Conservation (phyloP, 2,888 invertebrate species). For the Lacanobia wlatinum region DNA sequence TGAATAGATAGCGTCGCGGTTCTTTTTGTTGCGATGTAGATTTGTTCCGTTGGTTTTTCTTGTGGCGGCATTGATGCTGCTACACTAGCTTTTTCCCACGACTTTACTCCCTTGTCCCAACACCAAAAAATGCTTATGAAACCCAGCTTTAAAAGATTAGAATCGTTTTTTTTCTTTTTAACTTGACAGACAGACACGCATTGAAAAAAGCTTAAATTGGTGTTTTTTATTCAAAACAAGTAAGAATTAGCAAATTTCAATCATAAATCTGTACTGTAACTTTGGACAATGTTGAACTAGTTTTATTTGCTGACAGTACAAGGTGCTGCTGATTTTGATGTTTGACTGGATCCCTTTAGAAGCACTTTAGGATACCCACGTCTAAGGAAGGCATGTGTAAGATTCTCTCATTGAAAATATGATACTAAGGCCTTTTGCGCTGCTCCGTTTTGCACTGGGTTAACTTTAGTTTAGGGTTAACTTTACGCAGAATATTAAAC, state of each 20-base stretch:
- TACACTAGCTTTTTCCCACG: neutral
- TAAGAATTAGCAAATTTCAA: neutral
- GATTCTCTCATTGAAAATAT: neutral
- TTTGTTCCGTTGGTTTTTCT: too few relatives aligned
- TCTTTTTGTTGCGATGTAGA: too few relatives aligned
- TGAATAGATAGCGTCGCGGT: too few relatives aligned
- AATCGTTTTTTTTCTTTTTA: too few relatives aligned
- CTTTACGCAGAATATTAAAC: too few relatives aligned
- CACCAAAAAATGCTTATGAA: too few relatives aligned
- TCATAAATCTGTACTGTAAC: neutral
- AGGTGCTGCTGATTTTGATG: conserved; percentile 1
- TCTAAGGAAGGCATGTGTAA: neutral
- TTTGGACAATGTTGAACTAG: neutral
- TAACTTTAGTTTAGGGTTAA: too few relatives aligned
- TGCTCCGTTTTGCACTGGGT: too few relatives aligned
- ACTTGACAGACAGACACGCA: too few relatives aligned
- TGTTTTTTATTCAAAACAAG: neutral
- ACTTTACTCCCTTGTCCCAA: neutral
- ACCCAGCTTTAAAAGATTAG: too few relatives aligned
- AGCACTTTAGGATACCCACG: neutral
- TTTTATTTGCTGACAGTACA: neutral
- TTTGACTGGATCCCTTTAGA: neutral
- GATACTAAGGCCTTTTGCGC: neutral
- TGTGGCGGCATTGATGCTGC: too few relatives aligned
- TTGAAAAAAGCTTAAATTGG: too few relatives aligned